Percentiles rank a stretch among this genome's conserved stretches.
These are phyloP conservation scores for human (Homo sapiens) DNA, from an alignment of 2,113 vertebrate genomes.

Conservation along the genomic window DNA sequence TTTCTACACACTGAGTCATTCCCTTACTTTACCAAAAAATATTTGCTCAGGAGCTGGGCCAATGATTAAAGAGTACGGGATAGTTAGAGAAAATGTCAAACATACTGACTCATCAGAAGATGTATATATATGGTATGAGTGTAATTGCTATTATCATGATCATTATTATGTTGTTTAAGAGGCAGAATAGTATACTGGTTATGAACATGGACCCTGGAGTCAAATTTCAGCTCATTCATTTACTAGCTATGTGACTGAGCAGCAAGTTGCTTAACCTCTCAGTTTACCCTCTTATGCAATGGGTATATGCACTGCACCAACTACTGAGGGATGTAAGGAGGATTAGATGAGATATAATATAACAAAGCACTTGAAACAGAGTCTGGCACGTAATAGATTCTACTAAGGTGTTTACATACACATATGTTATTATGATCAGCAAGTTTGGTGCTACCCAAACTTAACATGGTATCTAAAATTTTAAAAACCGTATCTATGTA, in stretches of 20 bases:
- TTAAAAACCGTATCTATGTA: not conserved
- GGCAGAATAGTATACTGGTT: not conserved
- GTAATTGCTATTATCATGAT: not conserved
- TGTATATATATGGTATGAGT: not conserved
- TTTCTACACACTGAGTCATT: not conserved
- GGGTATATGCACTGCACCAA: not conserved
- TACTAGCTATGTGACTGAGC: not conserved
- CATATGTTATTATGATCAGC: not conserved
- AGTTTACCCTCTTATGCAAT: not conserved
- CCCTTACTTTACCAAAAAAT: not conserved
- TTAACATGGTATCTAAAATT: not conserved
- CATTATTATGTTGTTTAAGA: not conserved
- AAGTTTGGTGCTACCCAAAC: not conserved
- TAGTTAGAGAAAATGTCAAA: not conserved
- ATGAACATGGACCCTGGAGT: not conserved
- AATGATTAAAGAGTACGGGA: not conserved
- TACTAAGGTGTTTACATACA: not conserved
- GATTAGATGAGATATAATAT: not conserved
- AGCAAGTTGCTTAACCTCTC: not conserved
- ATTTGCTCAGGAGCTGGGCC: conserved; percentile 24
- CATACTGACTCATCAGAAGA: not conserved
- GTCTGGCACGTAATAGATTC: not conserved
- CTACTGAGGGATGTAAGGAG: no score
- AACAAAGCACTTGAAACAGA: not conserved
- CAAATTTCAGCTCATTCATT: not conserved